Conservation (phyloP, 2,797 vertebrate species). For the Enteromius trimaculatus region DNA sequence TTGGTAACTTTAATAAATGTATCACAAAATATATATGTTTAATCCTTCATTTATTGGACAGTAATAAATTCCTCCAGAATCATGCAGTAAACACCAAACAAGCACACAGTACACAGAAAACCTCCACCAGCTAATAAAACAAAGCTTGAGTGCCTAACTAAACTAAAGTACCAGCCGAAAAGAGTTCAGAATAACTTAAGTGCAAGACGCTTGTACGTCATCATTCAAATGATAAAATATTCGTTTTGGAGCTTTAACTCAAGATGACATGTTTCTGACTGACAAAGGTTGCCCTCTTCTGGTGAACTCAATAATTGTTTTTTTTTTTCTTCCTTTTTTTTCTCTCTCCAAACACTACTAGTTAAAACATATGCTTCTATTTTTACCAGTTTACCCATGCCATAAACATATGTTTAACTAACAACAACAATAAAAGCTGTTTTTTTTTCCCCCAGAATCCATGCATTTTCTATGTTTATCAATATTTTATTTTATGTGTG, state of each 20-base stretch:
- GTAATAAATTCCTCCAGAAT: background rate
- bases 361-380: background rate
- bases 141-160: background rate
- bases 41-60: background rate
- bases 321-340: no score
- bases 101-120: background rate
- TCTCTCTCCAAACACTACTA: no score
- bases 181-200: background rate
- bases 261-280: background rate
- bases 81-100: background rate
- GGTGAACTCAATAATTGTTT: background rate
- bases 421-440: background rate
- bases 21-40: background rate
- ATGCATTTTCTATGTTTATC: background rate
- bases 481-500: background rate
- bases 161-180: background rate
- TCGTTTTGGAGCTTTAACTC: background rate
- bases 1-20: background rate
- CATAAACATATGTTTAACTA: background rate
- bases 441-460: background rate
- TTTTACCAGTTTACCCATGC: background rate
- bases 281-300: constrained; percentile 30
- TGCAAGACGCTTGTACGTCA: background rate
- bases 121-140: background rate
- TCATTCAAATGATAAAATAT: background rate